These are phyloP conservation scores for Dicroscelio sp. DNA, from an alignment of 2,888 invertebrate genomes.

Conservation along the genomic window DNA sequence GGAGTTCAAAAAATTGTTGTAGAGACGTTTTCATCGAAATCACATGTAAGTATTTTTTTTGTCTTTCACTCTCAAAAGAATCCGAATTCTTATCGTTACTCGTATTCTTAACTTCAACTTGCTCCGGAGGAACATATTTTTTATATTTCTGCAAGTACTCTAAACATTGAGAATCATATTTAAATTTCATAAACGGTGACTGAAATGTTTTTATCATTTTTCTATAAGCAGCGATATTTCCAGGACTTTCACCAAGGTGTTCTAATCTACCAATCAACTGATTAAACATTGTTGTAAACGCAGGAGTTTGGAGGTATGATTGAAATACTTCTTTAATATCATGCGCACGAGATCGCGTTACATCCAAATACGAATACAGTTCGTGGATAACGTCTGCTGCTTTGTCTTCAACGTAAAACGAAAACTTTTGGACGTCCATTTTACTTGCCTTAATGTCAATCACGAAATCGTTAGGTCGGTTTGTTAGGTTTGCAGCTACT, in stretches of 20 bases:
- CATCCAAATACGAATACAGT: constrained; percentile 9
- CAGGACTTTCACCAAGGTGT: neutral
- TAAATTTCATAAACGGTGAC: neutral
- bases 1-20: constrained; percentile 56
- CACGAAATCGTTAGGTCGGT: neutral
- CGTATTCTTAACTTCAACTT: neutral
- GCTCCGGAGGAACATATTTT: neutral
- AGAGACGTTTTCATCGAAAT: constrained; percentile 42
- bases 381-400: neutral
- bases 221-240: neutral
- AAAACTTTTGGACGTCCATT: neutral
- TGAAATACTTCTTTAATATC: no score
- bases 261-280: neutral
- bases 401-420: constrained; percentile 1
- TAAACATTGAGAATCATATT: neutral
- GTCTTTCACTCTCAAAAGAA: constrained; percentile 11
- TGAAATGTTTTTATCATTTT: neutral
- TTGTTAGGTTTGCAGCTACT: neutral
- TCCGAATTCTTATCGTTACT: constrained; percentile 25
- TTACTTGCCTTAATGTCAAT: neutral
- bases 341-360: no score
- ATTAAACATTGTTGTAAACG: constrained; percentile 28
- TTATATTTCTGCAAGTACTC: neutral
- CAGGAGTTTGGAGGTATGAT: no score
- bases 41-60: constrained; percentile 13